Conservation (phyloP, 2,797 vertebrate species). For the Sylvilagus floridanus region DNA sequence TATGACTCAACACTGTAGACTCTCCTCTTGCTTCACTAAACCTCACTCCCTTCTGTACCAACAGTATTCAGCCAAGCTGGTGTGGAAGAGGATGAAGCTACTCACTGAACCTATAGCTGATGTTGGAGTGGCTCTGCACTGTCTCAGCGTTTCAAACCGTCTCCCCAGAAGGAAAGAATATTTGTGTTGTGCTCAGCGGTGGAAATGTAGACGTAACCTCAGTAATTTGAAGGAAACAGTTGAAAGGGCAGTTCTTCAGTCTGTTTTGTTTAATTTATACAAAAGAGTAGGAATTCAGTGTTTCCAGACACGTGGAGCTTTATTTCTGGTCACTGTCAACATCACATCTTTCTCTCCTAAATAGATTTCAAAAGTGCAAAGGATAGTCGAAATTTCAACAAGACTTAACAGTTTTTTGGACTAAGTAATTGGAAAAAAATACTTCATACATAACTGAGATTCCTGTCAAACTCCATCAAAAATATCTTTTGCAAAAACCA, state of each 20-base stretch:
- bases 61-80: conserved; percentile 87
- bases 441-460: not conserved
- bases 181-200: conserved; percentile 88
- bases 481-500: not conserved
- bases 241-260: conserved; percentile 60
- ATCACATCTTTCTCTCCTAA: conserved; percentile 6
- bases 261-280: conserved; percentile 65
- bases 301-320: conserved; percentile 39
- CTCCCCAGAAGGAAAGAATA: conserved; percentile 80
- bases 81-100: conserved; percentile 90
- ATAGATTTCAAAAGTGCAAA: conserved; percentile 47
- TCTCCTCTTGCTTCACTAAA: conserved; percentile 46
- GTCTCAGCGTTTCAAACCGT: conserved; percentile 82
- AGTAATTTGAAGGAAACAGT: conserved; percentile 85
- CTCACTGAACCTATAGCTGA: conserved; percentile 89
- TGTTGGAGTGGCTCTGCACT: conserved; percentile 87
- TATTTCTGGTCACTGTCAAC: conserved; percentile 51
- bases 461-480: not conserved
- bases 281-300: conserved; percentile 23
- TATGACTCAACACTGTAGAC: conserved; percentile 7
- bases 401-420: not conserved
- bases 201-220: conserved; percentile 87
- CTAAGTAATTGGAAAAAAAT: conserved; percentile 9
- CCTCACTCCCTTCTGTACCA: conserved; percentile 70
- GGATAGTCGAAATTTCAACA: not conserved